These are phyloP conservation scores for Ciona savignyi DNA, from an alignment of 23 tunicate genomes.

Conservation along the genomic window DNA sequence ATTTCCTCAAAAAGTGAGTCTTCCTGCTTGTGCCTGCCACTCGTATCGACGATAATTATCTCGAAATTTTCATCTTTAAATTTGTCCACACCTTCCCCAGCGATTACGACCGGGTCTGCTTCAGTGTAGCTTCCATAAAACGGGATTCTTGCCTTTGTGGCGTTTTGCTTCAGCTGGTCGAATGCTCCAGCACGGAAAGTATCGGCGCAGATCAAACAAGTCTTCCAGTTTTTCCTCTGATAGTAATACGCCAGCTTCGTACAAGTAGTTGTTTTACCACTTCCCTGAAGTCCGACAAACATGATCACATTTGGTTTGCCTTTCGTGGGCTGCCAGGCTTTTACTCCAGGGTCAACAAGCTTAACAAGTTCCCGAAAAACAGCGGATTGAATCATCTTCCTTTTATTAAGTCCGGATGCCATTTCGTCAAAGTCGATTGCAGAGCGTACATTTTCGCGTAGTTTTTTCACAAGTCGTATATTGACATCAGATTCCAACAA, in stretches of 20 bases:
- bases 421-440: constrained; percentile 95
- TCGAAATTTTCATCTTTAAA: constrained; percentile 96
- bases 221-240: constrained; percentile 91
- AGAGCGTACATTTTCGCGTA: constrained; percentile 82
- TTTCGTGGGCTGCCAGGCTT: constrained; percentile 95
- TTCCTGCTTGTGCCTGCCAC: constrained; percentile 99
- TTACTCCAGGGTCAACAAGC: constrained; percentile 91
- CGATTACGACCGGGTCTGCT: constrained; percentile 94
- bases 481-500: constrained; percentile 95
- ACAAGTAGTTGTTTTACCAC: constrained; percentile 97
- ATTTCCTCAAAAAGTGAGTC: constrained; percentile 98
- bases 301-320: constrained; percentile 83
- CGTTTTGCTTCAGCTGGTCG: constrained; percentile 93
- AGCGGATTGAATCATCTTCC: constrained; percentile 92
- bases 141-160: constrained; percentile 93
- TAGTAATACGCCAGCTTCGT: constrained; percentile 96
- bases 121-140: constrained; percentile 94
- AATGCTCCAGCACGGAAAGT: constrained; percentile 98
- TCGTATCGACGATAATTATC: constrained; percentile 96
- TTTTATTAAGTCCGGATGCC: constrained; percentile 94
- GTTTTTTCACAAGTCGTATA: constrained; percentile 84
- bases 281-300: constrained; percentile 98
- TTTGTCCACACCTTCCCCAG: constrained; percentile 91
- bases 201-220: constrained; percentile 92
- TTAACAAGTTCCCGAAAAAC: constrained; percentile 86